Percentiles rank a stretch among this genome's conserved stretches.
Evolutionary conservation across 1,140 invertebrate species (phyloP).

Genomic region (Charaxes varanes): DNA sequence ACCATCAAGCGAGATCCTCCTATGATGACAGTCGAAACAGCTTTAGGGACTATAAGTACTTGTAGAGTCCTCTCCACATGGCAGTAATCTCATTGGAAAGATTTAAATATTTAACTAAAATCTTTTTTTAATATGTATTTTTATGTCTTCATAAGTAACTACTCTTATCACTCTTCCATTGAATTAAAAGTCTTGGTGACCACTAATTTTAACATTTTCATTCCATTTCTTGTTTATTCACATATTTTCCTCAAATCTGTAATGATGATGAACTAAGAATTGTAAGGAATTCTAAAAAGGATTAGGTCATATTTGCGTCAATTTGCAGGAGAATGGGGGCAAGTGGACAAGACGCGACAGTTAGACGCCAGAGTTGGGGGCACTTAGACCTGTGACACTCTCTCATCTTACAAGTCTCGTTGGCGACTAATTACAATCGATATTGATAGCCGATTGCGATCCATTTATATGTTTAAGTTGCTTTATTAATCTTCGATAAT

Average conservation of each 20-base stretch:
- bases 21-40: too few relatives aligned
- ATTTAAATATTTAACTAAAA: too few relatives aligned
- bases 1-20: too few relatives aligned
- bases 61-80: too few relatives aligned
- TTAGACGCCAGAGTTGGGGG: slow-evolving; percentile 36
- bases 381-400: slow-evolving; percentile 24
- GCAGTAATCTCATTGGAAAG: too few relatives aligned
- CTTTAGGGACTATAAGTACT: too few relatives aligned
- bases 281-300: slow-evolving; percentile 53
- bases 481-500: slow-evolving; percentile 9
- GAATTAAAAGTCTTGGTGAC: too few relatives aligned
- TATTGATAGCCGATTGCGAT: slow-evolving; percentile 10
- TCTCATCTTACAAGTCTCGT: slow-evolving; percentile 29
- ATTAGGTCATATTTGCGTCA: slow-evolving; percentile 60
- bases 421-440: slow-evolving; percentile 25
- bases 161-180: too few relatives aligned
- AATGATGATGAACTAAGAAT: slow-evolving; percentile 23
- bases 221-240: too few relatives aligned
- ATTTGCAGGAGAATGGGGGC: slow-evolving; percentile 57
- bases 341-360: slow-evolving; percentile 48
- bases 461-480: slow-evolving; percentile 5
- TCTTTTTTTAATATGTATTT: too few relatives aligned
- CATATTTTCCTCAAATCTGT: slow-evolving; percentile 35
- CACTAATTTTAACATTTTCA: too few relatives aligned
- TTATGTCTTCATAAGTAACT: too few relatives aligned